Percentiles rank a stretch among this genome's conserved stretches.
Evolutionary conservation across 2,113 vertebrate species (phyloP).

Genomic region (Dolichallabes microphthalmus): DNA sequence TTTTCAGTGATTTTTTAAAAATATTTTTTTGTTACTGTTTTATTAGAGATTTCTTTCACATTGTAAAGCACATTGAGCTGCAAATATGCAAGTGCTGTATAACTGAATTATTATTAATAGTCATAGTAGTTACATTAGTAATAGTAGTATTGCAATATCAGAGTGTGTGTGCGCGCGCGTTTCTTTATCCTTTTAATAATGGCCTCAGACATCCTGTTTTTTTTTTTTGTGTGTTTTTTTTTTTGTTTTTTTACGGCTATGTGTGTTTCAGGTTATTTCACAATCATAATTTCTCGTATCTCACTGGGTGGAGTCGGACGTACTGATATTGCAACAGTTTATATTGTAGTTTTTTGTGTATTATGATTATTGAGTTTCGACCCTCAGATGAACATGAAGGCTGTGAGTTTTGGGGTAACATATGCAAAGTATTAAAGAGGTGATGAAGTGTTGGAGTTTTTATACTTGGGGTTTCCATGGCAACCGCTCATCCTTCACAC

Average conservation of each 20-base stretch:
- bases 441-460: not conserved
- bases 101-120: not conserved
- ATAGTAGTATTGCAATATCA: not conserved
- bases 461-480: not conserved
- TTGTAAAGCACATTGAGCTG: not conserved
- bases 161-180: too few relatives aligned
- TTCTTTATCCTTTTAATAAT: not conserved
- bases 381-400: not conserved
- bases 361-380: not conserved
- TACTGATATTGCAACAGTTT: not conserved
- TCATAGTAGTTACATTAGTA: too few relatives aligned
- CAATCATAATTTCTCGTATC: not conserved
- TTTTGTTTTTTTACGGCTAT: not conserved
- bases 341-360: not conserved
- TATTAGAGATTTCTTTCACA: not conserved
- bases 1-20: not conserved
- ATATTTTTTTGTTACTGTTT: not conserved
- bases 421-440: not conserved
- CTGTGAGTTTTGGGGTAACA: too few relatives aligned
- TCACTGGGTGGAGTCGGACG: not conserved
- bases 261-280: not conserved
- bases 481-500: not conserved
- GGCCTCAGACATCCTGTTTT: not conserved
- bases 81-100: not conserved
- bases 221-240: not conserved